These are phyloP conservation scores for Psilopogon haemacephalus DNA, from an alignment of 2,113 vertebrate species.

Conservation along the genomic window DNA sequence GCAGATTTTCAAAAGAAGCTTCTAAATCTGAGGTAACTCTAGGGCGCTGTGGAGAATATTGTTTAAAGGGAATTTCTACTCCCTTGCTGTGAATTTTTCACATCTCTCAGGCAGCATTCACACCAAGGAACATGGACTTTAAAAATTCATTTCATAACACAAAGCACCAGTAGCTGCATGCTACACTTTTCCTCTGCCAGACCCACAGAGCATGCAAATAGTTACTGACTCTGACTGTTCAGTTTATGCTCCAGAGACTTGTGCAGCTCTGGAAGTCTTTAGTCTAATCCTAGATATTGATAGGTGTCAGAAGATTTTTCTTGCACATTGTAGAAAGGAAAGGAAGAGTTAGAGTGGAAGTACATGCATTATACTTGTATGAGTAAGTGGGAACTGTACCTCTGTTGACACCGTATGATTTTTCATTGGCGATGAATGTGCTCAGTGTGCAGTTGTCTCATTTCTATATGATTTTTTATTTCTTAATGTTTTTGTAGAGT, in stretches of 20 bases:
- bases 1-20: constrained; percentile 1
- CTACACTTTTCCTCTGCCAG: not conserved
- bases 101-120: not conserved
- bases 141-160: not conserved
- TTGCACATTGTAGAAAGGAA: not conserved
- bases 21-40: not conserved
- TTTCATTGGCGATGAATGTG: constrained; percentile 18
- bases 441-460: not conserved
- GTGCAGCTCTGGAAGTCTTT: not conserved
- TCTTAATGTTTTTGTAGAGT: not conserved
- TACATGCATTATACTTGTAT: not conserved
- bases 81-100: not conserved
- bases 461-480: not conserved
- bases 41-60: not conserved
- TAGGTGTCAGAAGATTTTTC: not conserved
- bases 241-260: not conserved
- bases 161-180: not conserved
- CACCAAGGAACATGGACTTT: not conserved
- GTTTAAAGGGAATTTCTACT: not conserved
- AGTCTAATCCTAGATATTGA: not conserved
- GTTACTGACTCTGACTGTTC: not conserved
- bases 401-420: not conserved
- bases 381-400: not conserved
- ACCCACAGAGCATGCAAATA: not conserved
- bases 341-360: not conserved